Base-by-base conservation (phyloP, 30 jellyfish, hydroid and myxozoan species). In the Aurelia sp. region DNA sequence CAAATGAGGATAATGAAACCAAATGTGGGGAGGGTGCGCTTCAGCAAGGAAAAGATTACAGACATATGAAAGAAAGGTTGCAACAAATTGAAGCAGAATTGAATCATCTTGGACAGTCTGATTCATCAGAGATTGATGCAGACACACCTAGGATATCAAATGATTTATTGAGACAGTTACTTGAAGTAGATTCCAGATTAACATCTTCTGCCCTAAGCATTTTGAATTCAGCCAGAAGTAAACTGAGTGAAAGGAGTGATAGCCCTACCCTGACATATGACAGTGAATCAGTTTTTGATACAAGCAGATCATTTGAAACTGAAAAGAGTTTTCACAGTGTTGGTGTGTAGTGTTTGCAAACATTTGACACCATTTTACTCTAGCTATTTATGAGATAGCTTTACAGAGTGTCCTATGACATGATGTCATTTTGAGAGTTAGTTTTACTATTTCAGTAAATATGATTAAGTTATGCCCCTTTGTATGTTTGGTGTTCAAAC, bases 191-290 rank as follows among this genome's bases (percentile, higher is more conserved):
- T 47, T 86, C 93, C 0, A 72, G 97, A 21, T 72, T 90, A 5
- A 90, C 97, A 57, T 90, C 97, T 64, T 76, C 87, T 9, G 88
- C 95, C 4, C 52, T 72, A 18, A 90, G 97, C 69, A 82, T 90
- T 38, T 47, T 82, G 13, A 89, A 90, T 50, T 83, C 92, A 20
- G 82, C 92, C 9, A 50, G 83, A 19, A 67, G 80, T 35, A 62
- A 70, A 15, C 47, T 72, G 24, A 60, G 55, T 19, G 74, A 74
- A 5, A 70, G 86, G 19, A 70, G 78, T 9, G 67, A 65, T 33
- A 53, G 60, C n/a, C 79, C 89, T 27, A 65, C 81, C 8, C 7
- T 35, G 8, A 67, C 63, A 22, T 59, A 31, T 17, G 74, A 35
- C 22, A 33, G 22, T 82, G 77, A 58, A 8, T 40, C 44, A 6